phyloP scores from a whole-genome alignment of 2,888 invertebrate genomes.

The Balanococcus diminutus region DNA sequence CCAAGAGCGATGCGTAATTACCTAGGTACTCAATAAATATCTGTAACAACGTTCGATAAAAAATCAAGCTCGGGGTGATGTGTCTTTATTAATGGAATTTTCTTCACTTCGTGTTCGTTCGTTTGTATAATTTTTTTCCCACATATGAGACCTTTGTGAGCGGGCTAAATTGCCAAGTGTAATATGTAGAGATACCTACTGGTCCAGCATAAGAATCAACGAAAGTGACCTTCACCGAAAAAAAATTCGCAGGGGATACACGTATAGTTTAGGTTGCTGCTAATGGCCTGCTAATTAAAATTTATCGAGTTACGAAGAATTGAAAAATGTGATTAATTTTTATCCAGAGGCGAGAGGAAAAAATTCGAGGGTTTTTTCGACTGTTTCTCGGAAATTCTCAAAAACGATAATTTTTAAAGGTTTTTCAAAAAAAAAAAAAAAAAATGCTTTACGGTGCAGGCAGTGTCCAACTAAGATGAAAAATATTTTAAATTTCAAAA shows the following conservation, averaged over 20 bases:
- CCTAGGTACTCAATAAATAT: neutral
- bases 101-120: neutral
- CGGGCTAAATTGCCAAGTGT: neutral
- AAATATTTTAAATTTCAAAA: too few species aligned
- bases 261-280: neutral
- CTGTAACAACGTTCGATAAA: neutral
- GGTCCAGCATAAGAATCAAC: neutral
- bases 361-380: too few species aligned
- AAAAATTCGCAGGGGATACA: neutral
- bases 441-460: too few species aligned
- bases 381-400: too few species aligned
- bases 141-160: neutral
- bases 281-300: neutral
- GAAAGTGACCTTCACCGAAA: neutral
- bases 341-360: too few species aligned
- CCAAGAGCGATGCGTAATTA: neutral
- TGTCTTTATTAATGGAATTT: neutral
- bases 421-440: too few species aligned
- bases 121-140: neutral
- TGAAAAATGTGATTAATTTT: too few species aligned
- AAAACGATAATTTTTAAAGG: too few species aligned
- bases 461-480: too few species aligned
- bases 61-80: neutral
- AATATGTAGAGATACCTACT: too few species aligned
- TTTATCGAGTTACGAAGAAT: too few species aligned